phyloP scores from a whole-genome alignment of 30 jellyfish, hydroid and myxozoan species.

The Sanderia malayensis region DNA sequence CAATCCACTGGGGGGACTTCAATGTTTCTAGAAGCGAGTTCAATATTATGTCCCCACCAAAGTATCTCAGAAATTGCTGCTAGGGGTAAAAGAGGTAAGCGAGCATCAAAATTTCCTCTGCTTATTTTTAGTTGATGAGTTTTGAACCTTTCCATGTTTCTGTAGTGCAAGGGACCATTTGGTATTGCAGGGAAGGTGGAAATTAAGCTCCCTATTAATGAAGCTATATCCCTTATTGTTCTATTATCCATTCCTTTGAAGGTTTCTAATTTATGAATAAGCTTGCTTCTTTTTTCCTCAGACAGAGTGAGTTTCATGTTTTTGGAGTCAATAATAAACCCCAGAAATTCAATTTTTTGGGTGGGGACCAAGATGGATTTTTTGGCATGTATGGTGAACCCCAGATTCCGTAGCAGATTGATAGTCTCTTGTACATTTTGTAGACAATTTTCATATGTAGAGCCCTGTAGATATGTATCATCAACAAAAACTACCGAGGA shows the following conservation, averaged over 20 bases:
- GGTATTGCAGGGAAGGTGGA: conserved; percentile 36
- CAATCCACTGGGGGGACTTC: conserved; percentile 18
- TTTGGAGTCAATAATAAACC: conserved; percentile 17
- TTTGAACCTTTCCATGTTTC: conserved; percentile 13
- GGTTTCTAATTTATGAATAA: conserved; percentile 7
- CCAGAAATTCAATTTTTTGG: conserved; percentile 4
- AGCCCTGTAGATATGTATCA: conserved; percentile 31
- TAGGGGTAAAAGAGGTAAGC: neutral
- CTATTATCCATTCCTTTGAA: neutral
- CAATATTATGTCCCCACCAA: conserved; percentile 28
- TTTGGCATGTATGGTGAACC: conserved; percentile 10
- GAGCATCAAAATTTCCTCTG: conserved; percentile 31
- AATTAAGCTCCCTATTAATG: conserved; percentile 18
- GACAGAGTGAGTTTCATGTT: conserved; percentile 10
- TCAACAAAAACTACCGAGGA: conserved; percentile 18
- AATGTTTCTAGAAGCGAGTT: neutral
- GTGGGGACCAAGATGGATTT: conserved; percentile 21
- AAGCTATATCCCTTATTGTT: conserved; percentile 24
- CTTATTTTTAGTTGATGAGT: too few species aligned
- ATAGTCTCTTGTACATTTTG: conserved; percentile 7
- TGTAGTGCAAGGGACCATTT: conserved; percentile 30
- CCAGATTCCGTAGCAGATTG: conserved; percentile 10
- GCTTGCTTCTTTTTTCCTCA: neutral
- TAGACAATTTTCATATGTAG: conserved; percentile 2
- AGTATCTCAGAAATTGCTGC: neutral